Percentiles rank a stretch among this genome's conserved stretches.
Evolutionary conservation across 2,113 vertebrate genomes (phyloP).

Genomic region (Haemorhous mexicanus): DNA sequence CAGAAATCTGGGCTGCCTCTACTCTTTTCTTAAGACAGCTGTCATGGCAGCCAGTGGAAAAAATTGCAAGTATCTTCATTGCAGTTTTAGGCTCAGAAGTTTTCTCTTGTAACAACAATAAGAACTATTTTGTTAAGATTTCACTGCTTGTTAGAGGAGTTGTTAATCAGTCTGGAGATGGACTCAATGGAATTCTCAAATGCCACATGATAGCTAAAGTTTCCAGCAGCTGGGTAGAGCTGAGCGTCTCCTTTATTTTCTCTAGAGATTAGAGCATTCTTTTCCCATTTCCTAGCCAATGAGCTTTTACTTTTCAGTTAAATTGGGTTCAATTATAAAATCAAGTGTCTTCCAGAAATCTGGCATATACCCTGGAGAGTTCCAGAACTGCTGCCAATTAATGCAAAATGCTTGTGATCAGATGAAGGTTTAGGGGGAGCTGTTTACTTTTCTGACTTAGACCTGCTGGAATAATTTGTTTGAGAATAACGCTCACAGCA

Average conservation of each 20-base stretch:
- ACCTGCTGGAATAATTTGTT: background rate
- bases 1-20: background rate
- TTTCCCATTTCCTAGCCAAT: slow-evolving; percentile 48
- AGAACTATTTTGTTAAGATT: slow-evolving; percentile 26
- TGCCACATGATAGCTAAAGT: background rate
- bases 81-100: background rate
- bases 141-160: slow-evolving; percentile 18
- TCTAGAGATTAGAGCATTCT: slow-evolving; percentile 21
- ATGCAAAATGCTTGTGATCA: background rate
- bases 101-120: background rate
- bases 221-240: slow-evolving; percentile 14
- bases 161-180: slow-evolving; percentile 32
- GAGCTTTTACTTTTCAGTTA: slow-evolving; percentile 55
- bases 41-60: background rate
- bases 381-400: slow-evolving; percentile 8
- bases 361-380: background rate
- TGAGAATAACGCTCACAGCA: background rate
- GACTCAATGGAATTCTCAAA: slow-evolving; percentile 39
- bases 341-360: slow-evolving; percentile 22
- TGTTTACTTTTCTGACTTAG: slow-evolving; percentile 7
- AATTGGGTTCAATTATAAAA: slow-evolving; percentile 55
- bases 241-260: background rate
- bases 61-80: background rate
- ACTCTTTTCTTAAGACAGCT: background rate
- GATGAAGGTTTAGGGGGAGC: background rate